Base-by-base conservation (phyloP, 2,888 invertebrate genomes). In the Sarcophaga subvicina region DNA sequence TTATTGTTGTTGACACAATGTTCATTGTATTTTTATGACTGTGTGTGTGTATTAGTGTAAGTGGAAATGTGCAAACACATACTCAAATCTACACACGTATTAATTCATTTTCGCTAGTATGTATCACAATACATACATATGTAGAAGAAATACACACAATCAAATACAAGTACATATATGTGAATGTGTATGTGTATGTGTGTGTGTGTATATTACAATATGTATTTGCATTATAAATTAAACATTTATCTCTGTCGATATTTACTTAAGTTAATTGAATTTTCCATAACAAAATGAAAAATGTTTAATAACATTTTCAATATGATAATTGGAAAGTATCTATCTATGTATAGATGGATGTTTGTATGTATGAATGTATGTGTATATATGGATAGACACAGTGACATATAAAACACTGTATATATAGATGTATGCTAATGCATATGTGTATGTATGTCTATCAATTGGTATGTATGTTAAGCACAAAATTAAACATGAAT, bases 201-300 rank as follows among this genome's bases (percentile, higher is more conserved):
- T 72, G 64, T 71, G 47, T 75, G 45, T 80, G 79, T 76, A 37
- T 80, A 54, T 54, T 54, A 17, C 12, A 54, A 54, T 54, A 54
- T 82, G 76, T 88, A 88, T 85, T 86, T 88, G 80, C 85, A 86
- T 88, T 84, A 86, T 86, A 89, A 89, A 89, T 89, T 88, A 88
- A 89, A 89, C 86, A 88, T 88, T 88, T 88, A 88, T 88, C 86
- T 86, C 88, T 85, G 88, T 87, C 87, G 83, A 79, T 89, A 88
- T 89, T 89, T 89, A 88, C 88, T 88, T 85, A 88, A 88, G 88
- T 85, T 89, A 89, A 89, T 89, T 89, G 89, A 89, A 88, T 89
- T 89, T 88, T 88, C 85, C 88, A 83, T 80, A 86, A 88, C 82
- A 88, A 86, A 88, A 88, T 85, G 82, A 78, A 85, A 86, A 87